Evolutionary conservation across 2,797 vertebrate genomes (phyloP).

Genomic region (Gastrophryne carolinensis): DNA sequence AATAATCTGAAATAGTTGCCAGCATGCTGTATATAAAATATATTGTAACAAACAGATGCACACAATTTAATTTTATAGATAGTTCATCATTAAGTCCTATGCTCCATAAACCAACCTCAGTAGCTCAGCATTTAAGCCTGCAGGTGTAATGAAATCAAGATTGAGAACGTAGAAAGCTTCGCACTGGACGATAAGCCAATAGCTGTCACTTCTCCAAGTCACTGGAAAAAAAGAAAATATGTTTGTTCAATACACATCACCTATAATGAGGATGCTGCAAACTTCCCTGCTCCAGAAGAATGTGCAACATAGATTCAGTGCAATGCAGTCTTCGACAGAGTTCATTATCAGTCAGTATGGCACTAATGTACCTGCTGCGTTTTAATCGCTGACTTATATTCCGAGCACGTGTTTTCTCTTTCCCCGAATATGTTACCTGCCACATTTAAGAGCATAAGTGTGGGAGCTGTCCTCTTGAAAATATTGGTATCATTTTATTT

Average conservation of each 20-base stretch:
- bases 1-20: slow-evolving; percentile 2
- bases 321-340: background rate
- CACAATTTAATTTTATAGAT: slow-evolving; percentile 45
- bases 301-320: background rate
- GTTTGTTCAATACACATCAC: slow-evolving; percentile 32
- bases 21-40: slow-evolving; percentile 30
- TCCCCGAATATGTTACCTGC: background rate
- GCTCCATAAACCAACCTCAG: slow-evolving; percentile 45
- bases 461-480: too few relatives aligned
- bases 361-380: slow-evolving; percentile 14
- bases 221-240: slow-evolving; percentile 35
- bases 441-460: background rate
- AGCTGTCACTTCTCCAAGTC: slow-evolving; percentile 40
- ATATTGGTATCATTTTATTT: background rate
- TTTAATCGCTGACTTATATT: slow-evolving; percentile 30
- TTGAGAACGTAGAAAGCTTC: slow-evolving; percentile 42
- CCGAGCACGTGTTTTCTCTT: background rate
- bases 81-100: slow-evolving; percentile 38
- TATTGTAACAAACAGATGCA: slow-evolving; percentile 40
- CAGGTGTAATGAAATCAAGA: slow-evolving; percentile 47
- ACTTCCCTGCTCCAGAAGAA: background rate
- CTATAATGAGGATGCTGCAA: slow-evolving; percentile 33
- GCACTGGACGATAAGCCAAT: slow-evolving; percentile 47
- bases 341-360: slow-evolving; percentile 5
- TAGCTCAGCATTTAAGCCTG: slow-evolving; percentile 51